phyloP scores from a whole-genome alignment of 30 jellyfish, hydroid and myxozoan genomes.

The Euphysa ruthae region DNA sequence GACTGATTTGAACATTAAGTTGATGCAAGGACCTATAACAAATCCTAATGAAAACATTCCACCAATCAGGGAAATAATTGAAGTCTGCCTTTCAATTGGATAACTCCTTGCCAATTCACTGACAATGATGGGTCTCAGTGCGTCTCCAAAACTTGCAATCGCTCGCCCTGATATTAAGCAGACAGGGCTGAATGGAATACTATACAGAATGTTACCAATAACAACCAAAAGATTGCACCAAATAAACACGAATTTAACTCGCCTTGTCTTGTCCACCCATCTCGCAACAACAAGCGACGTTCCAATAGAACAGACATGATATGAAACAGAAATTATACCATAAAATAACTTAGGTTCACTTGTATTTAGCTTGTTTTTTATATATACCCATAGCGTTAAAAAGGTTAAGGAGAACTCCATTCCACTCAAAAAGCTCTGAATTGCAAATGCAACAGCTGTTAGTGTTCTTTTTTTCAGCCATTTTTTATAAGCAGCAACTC shows the following conservation, averaged over 20 bases:
- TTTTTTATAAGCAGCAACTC: no score
- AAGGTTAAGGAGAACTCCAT: constrained; percentile 27
- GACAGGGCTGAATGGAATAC: constrained; percentile 38
- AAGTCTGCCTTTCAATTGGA: background rate
- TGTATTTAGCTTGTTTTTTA: constrained; percentile 1
- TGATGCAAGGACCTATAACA: constrained; percentile 29
- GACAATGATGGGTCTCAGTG: constrained; percentile 12
- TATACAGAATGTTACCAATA: constrained; percentile 31
- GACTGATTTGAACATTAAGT: constrained; percentile 1
- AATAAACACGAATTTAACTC: background rate
- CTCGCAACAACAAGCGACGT: constrained; percentile 15
- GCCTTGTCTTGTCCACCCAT: constrained; percentile 19
- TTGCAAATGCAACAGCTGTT: constrained; percentile 13
- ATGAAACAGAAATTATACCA: constrained; percentile 21
- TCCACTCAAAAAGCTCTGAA: background rate
- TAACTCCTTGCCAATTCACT: constrained; percentile 24
- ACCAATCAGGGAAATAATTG: constrained; percentile 19
- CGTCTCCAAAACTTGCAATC: constrained; percentile 34
- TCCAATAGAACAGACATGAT: constrained; percentile 6
- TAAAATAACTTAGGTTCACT: constrained; percentile 16
- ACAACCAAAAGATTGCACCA: constrained; percentile 18
- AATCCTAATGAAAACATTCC: constrained; percentile 19
- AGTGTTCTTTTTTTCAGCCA: constrained; percentile 10
- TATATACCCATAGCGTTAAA: constrained; percentile 21
- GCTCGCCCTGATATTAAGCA: constrained; percentile 23